Base-by-base conservation (phyloP, 2,888 invertebrate species). In the Synergus gifuensis region DNA sequence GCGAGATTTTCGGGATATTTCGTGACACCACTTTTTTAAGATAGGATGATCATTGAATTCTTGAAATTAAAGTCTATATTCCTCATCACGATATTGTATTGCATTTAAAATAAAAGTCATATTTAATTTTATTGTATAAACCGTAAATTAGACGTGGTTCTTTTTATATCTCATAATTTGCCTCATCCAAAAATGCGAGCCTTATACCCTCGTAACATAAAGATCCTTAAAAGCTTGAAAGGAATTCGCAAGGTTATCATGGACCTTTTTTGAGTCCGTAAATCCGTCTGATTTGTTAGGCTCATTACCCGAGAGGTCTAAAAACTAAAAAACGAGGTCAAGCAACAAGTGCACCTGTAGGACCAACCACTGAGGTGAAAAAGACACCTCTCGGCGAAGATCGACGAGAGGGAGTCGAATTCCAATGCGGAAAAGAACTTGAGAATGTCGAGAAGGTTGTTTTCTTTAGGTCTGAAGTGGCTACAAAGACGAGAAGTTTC, bases 401-500 rank as follows among this genome's bases (percentile, higher is more conserved):
- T 73, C 73, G 73, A 73, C 54, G 49, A 73, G 73, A 73, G 49
- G 73, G 49, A 73, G 73, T 73, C 16, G 73, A 73, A 73, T 73
- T 73, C 73, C 73, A 54, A 22, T 16, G 49, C 73, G 73, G 73
- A 73, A 73, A 73, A 73, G 73, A 73, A 73, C 49, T 73, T 73
- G 73, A 54, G 73, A 73, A 73, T 73, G 73, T 73, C 73, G 36
- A 73, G 73, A 73, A 73, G 73, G 73, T 73, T 54, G 73, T 73
- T 73, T 73, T 73, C 73, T 73, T 73, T 73, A 54, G 22, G 46
- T n/a, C 54, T n/a, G n/a, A 54, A 54, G 54, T 54, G 67, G 46
- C 44, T 69, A 46, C 42, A 28, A 69, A 69, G 42, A 73, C 22
- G 36, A 69, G 49, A 28, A 67, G 67, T 67, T 67, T 46, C 44